These are phyloP conservation scores for Paedocypris micromegethes DNA, from an alignment of 2,797 vertebrate genomes.

Conservation along the genomic window DNA sequence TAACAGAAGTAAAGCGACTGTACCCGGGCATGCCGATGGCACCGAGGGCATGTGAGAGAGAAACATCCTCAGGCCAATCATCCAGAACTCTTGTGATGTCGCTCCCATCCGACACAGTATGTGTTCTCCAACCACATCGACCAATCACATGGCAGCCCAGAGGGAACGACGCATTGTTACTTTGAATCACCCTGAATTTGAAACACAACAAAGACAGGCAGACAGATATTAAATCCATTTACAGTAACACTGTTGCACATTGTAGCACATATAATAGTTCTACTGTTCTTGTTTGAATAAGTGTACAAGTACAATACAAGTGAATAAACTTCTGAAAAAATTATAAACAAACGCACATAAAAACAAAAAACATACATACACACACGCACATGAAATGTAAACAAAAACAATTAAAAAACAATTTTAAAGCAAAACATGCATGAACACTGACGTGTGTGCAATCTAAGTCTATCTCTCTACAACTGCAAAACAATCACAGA, in stretches of 20 bases:
- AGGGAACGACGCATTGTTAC: conserved; percentile 74
- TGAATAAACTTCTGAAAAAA: too few relatives aligned
- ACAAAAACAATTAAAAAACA: too few relatives aligned
- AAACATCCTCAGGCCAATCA: conserved; percentile 76
- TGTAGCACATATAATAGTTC: too few relatives aligned
- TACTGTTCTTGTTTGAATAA: too few relatives aligned
- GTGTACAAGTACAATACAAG: too few relatives aligned
- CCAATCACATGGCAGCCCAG: conserved; percentile 68
- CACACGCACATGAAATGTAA: not conserved
- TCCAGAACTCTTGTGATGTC: conserved; percentile 60
- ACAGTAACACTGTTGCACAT: too few relatives aligned
- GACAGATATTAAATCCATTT: too few relatives aligned
- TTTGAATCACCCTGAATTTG: conserved; percentile 74
- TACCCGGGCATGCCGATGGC: conserved; percentile 87
- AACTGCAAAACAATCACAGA: conserved; percentile 4
- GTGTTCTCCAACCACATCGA: conserved; percentile 77
- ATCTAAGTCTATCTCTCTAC: not conserved
- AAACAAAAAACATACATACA: not conserved
- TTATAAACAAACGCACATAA: not conserved
- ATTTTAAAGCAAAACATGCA: too few relatives aligned
- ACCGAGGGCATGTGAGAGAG: conserved; percentile 80
- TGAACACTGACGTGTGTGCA: not conserved
- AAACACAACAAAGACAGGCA: conserved; percentile 1
- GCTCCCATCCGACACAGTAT: conserved; percentile 72
- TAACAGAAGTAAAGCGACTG: not conserved